A percentile compares a stretch with the other conserved stretches of the same genome.
Evolutionary conservation across 2,888 invertebrate species (phyloP).

Genomic region (Suillia variegata): DNA sequence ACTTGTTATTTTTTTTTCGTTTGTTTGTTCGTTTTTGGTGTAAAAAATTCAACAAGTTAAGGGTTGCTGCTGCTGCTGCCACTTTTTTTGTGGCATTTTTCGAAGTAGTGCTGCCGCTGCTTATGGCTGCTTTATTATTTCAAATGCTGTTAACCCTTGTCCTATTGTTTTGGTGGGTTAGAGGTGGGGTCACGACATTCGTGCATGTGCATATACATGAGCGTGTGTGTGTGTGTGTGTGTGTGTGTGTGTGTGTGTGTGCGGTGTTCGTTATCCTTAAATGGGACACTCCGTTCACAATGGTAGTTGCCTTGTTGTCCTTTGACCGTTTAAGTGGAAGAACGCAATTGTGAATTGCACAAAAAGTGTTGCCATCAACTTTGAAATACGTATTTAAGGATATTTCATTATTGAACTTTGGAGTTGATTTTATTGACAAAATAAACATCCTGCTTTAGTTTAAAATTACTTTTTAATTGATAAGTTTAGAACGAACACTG

Average conservation of each 20-base stretch:
- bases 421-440: neutral
- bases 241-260: slow-evolving; percentile 17
- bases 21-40: slow-evolving; percentile 33
- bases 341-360: slow-evolving; percentile 24
- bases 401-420: neutral
- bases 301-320: neutral
- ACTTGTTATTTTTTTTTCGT: slow-evolving; percentile 22
- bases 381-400: neutral
- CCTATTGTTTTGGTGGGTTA: slow-evolving; percentile 42
- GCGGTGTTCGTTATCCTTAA: slow-evolving; percentile 36
- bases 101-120: slow-evolving; percentile 22
- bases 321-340: neutral
- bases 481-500: no score
- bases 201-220: slow-evolving; percentile 29
- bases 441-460: no score
- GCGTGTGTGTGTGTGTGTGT: slow-evolving; percentile 19
- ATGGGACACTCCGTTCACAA: slow-evolving; percentile 40
- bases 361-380: slow-evolving; percentile 23
- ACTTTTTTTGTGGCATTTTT: slow-evolving; percentile 18
- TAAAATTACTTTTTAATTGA: no score
- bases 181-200: slow-evolving; percentile 47
- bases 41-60: slow-evolving; percentile 55
- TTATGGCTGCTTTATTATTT: slow-evolving; percentile 39
- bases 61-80: slow-evolving; percentile 40
- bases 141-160: slow-evolving; percentile 52